phyloP scores from a whole-genome alignment of 2,888 invertebrate species.

The Sarcophaga caerulescens region DNA sequence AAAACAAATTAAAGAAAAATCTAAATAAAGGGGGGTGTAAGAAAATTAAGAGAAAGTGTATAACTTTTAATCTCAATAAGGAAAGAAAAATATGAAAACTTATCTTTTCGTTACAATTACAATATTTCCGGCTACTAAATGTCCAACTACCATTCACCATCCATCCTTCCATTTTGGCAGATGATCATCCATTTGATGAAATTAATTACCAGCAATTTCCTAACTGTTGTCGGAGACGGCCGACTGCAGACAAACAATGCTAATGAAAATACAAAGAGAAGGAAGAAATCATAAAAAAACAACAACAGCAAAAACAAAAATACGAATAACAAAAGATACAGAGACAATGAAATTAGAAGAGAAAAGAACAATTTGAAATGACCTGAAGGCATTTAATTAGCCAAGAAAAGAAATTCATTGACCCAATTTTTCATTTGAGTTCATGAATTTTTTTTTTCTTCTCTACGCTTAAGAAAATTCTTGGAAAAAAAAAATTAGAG shows the following conservation, averaged over 20 bases:
- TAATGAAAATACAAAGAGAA: background rate
- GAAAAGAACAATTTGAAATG: constrained; percentile 14
- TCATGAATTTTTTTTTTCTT: constrained; percentile 1
- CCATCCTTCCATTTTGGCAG: background rate
- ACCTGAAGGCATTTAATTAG: constrained; percentile 10
- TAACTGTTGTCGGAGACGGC: background rate
- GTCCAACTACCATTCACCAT: background rate
- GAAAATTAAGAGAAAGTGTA: background rate
- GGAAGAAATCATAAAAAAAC: background rate
- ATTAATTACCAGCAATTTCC: constrained; percentile 36
- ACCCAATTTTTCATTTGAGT: background rate
- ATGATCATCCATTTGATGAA: constrained; percentile 1
- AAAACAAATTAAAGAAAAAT: background rate
- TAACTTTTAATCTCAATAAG: background rate
- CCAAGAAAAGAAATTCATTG: background rate
- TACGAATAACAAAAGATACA: background rate
- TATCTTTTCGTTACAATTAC: constrained; percentile 8
- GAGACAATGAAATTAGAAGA: background rate
- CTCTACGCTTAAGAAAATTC: background rate
- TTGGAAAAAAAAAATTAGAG: background rate
- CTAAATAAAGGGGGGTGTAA: background rate
- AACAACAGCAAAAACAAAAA: background rate
- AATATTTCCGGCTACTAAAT: constrained; percentile 4
- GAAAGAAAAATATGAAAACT: background rate
- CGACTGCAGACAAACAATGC: background rate